Evolutionary conservation across 2,888 invertebrate species (phyloP).

Genomic region (Peribatodes rhomboidaria): DNA sequence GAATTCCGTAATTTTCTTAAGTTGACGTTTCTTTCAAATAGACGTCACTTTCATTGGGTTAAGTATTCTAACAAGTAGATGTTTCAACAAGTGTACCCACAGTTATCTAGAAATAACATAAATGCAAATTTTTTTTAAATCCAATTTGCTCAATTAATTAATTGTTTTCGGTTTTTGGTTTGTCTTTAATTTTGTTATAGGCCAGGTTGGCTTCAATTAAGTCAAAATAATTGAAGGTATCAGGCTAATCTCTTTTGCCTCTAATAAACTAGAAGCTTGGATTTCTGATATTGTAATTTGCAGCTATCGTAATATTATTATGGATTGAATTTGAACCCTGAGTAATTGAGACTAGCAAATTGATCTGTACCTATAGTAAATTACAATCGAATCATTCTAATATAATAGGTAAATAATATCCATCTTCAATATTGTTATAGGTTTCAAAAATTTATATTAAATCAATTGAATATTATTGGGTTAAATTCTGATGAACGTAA

Average conservation of each 20-base stretch:
- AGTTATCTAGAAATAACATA: too few species aligned
- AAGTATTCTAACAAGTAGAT: not conserved
- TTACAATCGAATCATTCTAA: not conserved
- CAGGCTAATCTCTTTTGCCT: conserved; percentile 28
- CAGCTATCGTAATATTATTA: conserved; percentile 14
- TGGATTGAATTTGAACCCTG: conserved; percentile 9
- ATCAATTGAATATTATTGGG: too few species aligned
- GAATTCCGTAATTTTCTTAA: not conserved
- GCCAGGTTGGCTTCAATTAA: conserved; percentile 13
- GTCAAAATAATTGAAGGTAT: conserved; percentile 25
- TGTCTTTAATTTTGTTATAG: conserved; percentile 30
- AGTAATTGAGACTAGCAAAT: conserved; percentile 23
- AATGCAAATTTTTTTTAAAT: too few species aligned
- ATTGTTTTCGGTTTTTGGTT: conserved; percentile 12
- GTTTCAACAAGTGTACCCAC: too few species aligned
- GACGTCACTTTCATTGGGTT: not conserved
- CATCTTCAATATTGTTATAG: too few species aligned
- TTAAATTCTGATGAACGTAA: too few species aligned
- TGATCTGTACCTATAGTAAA: not conserved
- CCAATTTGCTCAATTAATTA: not conserved
- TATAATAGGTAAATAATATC: not conserved
- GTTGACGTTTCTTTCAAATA: not conserved
- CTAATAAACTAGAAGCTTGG: conserved; percentile 32
- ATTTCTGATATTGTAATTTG: conserved; percentile 36
- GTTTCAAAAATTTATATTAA: too few species aligned